Percentiles rank a stretch among this genome's conserved stretches.
Evolutionary conservation across 2,888 invertebrate species (phyloP).

Genomic region (Microplitis deprimator): DNA sequence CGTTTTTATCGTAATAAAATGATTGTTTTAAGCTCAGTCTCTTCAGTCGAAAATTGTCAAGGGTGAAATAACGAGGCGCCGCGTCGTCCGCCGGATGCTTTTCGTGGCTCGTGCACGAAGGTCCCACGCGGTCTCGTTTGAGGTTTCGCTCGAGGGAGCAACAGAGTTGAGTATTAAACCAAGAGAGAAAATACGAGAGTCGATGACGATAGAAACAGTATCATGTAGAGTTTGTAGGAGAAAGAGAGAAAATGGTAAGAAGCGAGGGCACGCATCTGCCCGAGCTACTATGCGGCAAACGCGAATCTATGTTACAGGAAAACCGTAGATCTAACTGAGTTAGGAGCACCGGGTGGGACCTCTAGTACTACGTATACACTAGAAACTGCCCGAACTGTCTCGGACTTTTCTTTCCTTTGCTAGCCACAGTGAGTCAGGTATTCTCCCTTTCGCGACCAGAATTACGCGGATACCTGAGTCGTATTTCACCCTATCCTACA

Average conservation of each 20-base stretch:
- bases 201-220: slow-evolving; percentile 19
- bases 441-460: slow-evolving; percentile 40
- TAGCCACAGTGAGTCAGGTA: slow-evolving; percentile 35
- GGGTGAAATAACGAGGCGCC: slow-evolving; percentile 52
- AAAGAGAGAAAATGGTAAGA: slow-evolving; percentile 35
- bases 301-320: slow-evolving; percentile 57
- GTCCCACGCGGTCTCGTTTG: slow-evolving; percentile 53
- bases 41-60: slow-evolving; percentile 50
- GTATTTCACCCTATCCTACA: slow-evolving; percentile 35
- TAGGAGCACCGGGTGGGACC: slow-evolving; percentile 49
- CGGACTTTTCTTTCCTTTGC: slow-evolving; percentile 25
- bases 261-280: slow-evolving; percentile 43
- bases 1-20: slow-evolving; percentile 24
- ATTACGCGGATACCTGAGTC: slow-evolving; percentile 42
- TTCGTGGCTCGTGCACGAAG: slow-evolving; percentile 51
- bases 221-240: slow-evolving; percentile 32
- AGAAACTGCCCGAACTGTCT: slow-evolving; percentile 40
- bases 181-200: slow-evolving; percentile 16
- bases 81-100: slow-evolving; percentile 52
- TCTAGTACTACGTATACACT: slow-evolving; percentile 28
- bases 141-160: slow-evolving; percentile 50
- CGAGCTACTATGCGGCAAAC: slow-evolving; percentile 54
- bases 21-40: slow-evolving; percentile 39
- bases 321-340: slow-evolving; percentile 56
- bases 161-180: slow-evolving; percentile 28